phyloP scores from a whole-genome alignment of 2,113 vertebrate genomes.

The Apus apus region DNA sequence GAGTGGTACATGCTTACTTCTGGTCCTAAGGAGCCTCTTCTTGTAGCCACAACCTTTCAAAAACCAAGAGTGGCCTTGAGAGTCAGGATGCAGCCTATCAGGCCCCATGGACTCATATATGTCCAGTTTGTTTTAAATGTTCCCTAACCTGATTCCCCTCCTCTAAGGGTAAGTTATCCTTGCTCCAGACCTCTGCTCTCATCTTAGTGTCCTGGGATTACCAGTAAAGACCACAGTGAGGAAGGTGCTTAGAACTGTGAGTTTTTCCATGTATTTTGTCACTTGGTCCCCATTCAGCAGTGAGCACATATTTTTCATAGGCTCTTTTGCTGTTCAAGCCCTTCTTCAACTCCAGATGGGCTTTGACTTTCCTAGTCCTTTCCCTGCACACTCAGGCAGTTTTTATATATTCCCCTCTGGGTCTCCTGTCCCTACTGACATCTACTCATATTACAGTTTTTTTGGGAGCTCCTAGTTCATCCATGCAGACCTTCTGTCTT shows the following conservation, averaged over 20 bases:
- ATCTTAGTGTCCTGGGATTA: neutral
- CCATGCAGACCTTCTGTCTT: neutral
- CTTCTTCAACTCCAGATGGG: neutral
- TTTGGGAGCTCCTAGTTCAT: neutral
- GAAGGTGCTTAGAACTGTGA: neutral
- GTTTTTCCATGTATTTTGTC: neutral
- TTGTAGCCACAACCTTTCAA: neutral
- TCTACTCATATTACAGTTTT: neutral
- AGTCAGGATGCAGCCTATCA: neutral
- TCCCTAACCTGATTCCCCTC: neutral
- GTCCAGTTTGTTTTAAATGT: neutral
- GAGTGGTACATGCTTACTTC: neutral
- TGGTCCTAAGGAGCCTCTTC: neutral
- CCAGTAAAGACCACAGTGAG: neutral
- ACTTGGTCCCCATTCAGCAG: neutral
- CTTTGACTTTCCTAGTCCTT: neutral
- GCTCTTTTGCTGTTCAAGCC: neutral
- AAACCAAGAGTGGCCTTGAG: neutral
- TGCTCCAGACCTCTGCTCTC: neutral
- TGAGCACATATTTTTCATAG: neutral
- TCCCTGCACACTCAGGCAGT: neutral
- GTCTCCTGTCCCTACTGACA: neutral
- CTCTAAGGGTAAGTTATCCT: neutral
- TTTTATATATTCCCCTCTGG: neutral
- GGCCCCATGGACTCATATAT: neutral